Conservation (phyloP, 2,113 vertebrate species). For the Cynocephalus volans region DNA sequence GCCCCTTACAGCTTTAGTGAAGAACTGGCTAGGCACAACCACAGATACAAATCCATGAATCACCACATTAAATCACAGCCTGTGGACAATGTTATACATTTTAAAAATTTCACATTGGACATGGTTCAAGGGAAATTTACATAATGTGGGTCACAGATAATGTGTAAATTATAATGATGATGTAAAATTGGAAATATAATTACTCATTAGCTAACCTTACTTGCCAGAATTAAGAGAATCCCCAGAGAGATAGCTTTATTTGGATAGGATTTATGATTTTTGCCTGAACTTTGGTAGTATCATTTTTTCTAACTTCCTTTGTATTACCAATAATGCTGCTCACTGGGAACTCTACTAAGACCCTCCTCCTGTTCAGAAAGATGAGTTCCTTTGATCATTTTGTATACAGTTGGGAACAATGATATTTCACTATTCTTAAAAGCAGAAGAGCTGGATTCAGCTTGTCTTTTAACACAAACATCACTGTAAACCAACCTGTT, state of each 20-base stretch:
- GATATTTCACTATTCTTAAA: constrained; percentile 24
- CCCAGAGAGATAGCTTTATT: constrained; percentile 60
- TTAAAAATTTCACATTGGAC: constrained; percentile 68
- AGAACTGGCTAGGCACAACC: background rate
- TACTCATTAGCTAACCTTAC: constrained; percentile 75
- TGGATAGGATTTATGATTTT: constrained; percentile 54
- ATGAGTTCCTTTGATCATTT: background rate
- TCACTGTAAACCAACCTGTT: background rate
- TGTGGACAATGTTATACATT: constrained; percentile 45
- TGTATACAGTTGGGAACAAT: background rate
- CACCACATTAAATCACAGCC: constrained; percentile 36
- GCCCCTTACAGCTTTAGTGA: background rate
- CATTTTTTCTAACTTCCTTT: constrained; percentile 38
- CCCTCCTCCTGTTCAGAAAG: constrained; percentile 23
- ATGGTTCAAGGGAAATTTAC: constrained; percentile 81
- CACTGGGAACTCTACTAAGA: background rate
- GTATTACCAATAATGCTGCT: background rate
- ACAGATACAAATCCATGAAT: constrained; percentile 1
- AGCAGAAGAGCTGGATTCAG: background rate
- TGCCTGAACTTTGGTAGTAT: constrained; percentile 53
- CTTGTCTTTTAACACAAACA: constrained; percentile 51
- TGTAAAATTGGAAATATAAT: constrained; percentile 80
- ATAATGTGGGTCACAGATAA: constrained; percentile 75
- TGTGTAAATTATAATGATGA: constrained; percentile 75
- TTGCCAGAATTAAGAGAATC: constrained; percentile 69